Evolutionary conservation across 2,113 vertebrate genomes (phyloP).

Genomic region (Pachypanchax playfairii): DNA sequence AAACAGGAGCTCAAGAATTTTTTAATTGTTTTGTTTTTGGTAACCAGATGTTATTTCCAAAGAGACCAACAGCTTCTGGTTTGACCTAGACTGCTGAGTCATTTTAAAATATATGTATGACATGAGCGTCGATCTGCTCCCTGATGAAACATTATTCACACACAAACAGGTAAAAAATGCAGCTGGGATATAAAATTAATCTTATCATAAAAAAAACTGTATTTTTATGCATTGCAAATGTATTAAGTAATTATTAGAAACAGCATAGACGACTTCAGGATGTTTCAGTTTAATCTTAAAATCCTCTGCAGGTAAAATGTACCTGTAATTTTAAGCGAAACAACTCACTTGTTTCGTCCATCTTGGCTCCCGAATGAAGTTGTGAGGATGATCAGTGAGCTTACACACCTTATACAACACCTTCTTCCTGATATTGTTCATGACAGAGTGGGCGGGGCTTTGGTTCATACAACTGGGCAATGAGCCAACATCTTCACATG

Average conservation of each 20-base stretch:
- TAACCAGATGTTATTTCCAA: fast-evolving
- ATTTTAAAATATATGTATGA: neutral
- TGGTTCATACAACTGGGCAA: fast-evolving
- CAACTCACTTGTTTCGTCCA: constrained; percentile 57
- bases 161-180: too few relatives aligned
- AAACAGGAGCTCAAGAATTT: neutral
- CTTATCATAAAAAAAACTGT: too few relatives aligned
- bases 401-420: fast-evolving
- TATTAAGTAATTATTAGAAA: neutral
- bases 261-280: neutral
- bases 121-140: neutral
- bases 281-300: neutral
- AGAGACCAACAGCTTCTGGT: neutral
- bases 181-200: too few relatives aligned
- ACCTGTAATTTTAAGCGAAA: neutral
- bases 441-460: constrained; percentile 41
- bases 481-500: constrained; percentile 20
- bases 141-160: neutral
- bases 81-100: constrained; percentile 21
- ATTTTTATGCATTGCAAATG: too few relatives aligned
- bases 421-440: neutral
- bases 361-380: neutral
- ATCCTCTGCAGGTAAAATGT: neutral
- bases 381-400: neutral
- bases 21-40: neutral